phyloP scores from a whole-genome alignment of 2,797 vertebrate genomes.

The Urosaurus nigricauda region DNA sequence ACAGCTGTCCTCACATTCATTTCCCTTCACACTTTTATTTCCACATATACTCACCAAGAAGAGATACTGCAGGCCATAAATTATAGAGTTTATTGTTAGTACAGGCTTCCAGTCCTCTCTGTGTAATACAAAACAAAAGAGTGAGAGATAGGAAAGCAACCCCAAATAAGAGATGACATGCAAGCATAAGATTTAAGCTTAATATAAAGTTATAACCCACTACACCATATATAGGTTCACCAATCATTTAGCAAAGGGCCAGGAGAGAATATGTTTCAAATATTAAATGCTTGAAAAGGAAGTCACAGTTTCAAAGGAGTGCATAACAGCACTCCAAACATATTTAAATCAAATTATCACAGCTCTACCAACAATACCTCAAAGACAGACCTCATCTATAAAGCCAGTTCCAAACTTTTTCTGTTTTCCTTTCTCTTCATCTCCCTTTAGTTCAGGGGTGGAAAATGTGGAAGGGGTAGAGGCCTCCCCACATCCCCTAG shows the following conservation, averaged over 20 bases:
- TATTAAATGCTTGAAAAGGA: neutral
- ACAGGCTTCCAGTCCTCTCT: constrained; percentile 98
- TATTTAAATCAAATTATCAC: neutral
- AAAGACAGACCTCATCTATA: neutral
- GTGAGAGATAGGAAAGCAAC: constrained; percentile 28
- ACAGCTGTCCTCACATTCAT: neutral
- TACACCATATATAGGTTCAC: neutral
- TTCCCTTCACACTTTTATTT: neutral
- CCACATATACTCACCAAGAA: constrained; percentile 89
- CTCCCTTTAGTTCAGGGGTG: neutral
- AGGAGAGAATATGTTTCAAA: neutral
- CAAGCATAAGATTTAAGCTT: neutral
- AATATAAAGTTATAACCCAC: neutral
- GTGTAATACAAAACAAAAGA: constrained; percentile 59
- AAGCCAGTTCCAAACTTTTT: neutral
- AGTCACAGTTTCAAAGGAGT: neutral
- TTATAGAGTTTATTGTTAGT: constrained; percentile 97
- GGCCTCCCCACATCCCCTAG: too few species aligned
- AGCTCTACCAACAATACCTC: neutral
- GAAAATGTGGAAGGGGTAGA: too few species aligned
- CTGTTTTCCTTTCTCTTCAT: neutral
- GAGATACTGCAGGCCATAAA: constrained; percentile 97
- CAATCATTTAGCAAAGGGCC: neutral
- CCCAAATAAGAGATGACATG: neutral
- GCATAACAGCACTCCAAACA: neutral